Evolutionary conservation across 1,140 invertebrate genomes (phyloP).

Genomic region (Pseudomyrmex dendroicus): DNA sequence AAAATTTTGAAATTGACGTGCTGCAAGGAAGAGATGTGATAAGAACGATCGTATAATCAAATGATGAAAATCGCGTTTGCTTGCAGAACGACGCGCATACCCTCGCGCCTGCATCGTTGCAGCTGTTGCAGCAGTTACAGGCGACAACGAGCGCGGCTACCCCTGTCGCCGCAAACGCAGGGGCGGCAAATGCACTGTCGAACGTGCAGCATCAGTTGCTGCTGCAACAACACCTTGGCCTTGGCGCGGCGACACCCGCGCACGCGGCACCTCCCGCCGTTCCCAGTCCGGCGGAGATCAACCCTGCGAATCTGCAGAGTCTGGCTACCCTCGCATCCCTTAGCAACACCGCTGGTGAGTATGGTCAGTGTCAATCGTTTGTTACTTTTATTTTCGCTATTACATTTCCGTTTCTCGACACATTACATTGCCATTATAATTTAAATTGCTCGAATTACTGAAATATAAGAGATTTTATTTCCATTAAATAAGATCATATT

Average conservation of each 20-base stretch:
- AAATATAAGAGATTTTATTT: not conserved
- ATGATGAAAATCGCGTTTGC: conserved; percentile 8
- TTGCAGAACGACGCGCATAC: conserved; percentile 87
- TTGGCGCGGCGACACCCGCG: conserved; percentile 83
- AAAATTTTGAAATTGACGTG: not conserved
- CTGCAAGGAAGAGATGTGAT: not conserved
- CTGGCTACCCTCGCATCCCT: conserved; percentile 87
- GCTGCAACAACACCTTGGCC: conserved; percentile 90
- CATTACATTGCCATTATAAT: not conserved
- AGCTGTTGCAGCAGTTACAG: conserved; percentile 92
- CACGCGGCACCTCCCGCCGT: conserved; percentile 79
- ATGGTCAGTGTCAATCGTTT: conserved; percentile 79
- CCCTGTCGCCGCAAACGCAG: conserved; percentile 77
- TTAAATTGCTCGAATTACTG: not conserved
- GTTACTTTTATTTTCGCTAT: conserved; percentile 1
- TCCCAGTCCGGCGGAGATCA: conserved; percentile 84
- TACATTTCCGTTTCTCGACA: not conserved
- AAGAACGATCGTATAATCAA: not conserved
- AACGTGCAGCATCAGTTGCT: conserved; percentile 85
- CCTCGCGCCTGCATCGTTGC: conserved; percentile 89
- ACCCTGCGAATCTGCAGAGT: conserved; percentile 87
- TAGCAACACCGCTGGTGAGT: conserved; percentile 82
- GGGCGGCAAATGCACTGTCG: conserved; percentile 81
- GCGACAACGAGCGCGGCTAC: conserved; percentile 87
- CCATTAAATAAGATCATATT: not conserved